A percentile compares a stretch with the other conserved stretches of the same genome.
phyloP scores from a whole-genome alignment of 1,140 invertebrate genomes.

The Temnothorax longispinosus region DNA sequence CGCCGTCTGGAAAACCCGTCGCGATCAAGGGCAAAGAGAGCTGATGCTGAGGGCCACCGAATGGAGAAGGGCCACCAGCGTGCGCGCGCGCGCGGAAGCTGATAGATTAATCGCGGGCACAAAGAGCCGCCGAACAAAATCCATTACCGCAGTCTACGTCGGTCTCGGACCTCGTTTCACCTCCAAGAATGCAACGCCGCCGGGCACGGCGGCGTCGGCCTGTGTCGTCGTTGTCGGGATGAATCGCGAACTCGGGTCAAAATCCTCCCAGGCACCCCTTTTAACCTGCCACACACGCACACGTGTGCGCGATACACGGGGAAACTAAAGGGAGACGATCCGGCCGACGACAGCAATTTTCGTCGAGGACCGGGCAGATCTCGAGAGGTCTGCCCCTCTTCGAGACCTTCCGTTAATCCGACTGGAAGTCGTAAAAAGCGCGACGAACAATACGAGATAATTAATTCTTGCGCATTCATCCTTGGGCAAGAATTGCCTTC shows the following conservation, averaged over 20 bases:
- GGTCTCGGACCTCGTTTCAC: conserved; percentile 48
- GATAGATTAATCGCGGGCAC: conserved; percentile 66
- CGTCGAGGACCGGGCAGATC: conserved; percentile 12
- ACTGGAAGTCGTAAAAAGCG: conserved; percentile 41
- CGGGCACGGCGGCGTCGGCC: conserved; percentile 27
- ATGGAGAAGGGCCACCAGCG: conserved; percentile 46
- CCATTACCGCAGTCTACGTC: conserved; percentile 60
- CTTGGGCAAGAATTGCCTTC: not conserved
- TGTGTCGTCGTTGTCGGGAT: conserved; percentile 39
- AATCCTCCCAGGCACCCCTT: conserved; percentile 30
- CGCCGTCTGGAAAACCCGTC: conserved; percentile 38
- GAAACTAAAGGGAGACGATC: conserved; percentile 15
- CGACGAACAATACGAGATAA: conserved; percentile 5
- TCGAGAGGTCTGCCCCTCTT: conserved; percentile 6
- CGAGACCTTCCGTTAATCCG: conserved; percentile 29
- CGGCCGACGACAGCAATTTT: conserved; percentile 52
- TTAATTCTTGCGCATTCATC: conserved; percentile 6
- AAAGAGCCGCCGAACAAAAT: conserved; percentile 67
- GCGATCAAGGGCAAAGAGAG: conserved; percentile 50
- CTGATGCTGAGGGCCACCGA: conserved; percentile 1
- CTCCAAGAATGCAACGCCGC: conserved; percentile 46
- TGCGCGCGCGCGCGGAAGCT: conserved; percentile 14
- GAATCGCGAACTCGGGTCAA: conserved; percentile 57
- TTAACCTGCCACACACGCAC: conserved; percentile 14
- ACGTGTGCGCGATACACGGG: not conserved